Conservation (phyloP, 2,888 invertebrate genomes). For the Allophyes oxyacanthae region DNA sequence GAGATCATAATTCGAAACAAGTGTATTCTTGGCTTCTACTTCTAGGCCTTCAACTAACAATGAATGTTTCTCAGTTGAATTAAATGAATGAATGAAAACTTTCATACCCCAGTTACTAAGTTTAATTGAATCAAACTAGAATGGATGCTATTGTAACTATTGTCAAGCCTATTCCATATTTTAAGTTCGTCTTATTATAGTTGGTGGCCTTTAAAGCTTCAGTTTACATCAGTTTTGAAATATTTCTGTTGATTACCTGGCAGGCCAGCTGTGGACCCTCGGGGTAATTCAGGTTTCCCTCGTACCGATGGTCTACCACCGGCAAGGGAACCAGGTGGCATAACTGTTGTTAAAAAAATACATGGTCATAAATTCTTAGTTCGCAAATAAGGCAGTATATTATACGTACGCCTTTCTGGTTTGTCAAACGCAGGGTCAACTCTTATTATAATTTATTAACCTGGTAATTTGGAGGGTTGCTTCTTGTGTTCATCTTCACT, state of each 20-base stretch:
- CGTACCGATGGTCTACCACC: constrained; percentile 82
- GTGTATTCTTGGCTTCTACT: constrained; percentile 5
- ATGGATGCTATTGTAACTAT: constrained; percentile 26
- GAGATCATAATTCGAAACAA: too few relatives aligned
- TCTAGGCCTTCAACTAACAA: constrained; percentile 26
- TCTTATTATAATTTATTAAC: constrained; percentile 46
- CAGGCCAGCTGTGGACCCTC: constrained; percentile 82
- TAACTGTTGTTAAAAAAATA: constrained; percentile 58
- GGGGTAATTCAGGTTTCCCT: constrained; percentile 81
- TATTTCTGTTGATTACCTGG: constrained; percentile 67
- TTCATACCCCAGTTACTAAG: constrained; percentile 13
- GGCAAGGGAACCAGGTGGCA: constrained; percentile 75
- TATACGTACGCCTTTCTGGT: too few relatives aligned
- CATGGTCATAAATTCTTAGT: neutral
- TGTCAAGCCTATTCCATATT: constrained; percentile 13
- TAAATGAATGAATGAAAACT: constrained; percentile 19
- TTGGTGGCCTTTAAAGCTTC: neutral
- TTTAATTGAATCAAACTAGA: constrained; percentile 29
- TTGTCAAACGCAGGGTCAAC: too few relatives aligned
- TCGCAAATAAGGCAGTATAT: too few relatives aligned
- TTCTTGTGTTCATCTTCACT: constrained; percentile 96
- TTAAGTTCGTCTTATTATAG: neutral
- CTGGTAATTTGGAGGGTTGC: constrained; percentile 81
- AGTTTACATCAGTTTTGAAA: too few relatives aligned
- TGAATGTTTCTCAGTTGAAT: constrained; percentile 9